Conservation (phyloP, 2,888 invertebrate genomes). For the Smittia sp. region DNA sequence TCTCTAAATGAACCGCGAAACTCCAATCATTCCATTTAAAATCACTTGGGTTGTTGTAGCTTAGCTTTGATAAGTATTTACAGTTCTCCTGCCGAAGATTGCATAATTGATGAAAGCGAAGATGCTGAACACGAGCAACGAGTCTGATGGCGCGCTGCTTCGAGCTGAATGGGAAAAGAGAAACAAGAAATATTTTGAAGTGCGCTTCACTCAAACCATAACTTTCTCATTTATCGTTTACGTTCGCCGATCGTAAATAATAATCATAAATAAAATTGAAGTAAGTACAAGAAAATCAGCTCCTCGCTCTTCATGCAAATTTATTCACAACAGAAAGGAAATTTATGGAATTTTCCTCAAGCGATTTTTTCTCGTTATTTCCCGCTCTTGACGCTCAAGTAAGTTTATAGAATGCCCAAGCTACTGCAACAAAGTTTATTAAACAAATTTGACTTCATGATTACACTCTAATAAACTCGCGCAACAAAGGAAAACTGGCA, state of each 20-base stretch:
- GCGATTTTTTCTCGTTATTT: neutral
- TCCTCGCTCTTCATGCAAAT: slow-evolving; percentile 6
- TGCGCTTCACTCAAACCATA: neutral
- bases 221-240: slow-evolving; percentile 7
- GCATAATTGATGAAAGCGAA: slow-evolving; percentile 15
- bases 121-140: neutral
- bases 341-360: neutral
- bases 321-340: neutral
- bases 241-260: neutral
- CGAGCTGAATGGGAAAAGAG: neutral
- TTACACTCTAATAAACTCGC: neutral
- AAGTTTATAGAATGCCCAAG: neutral
- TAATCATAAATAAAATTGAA: slow-evolving; percentile 15
- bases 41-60: neutral
- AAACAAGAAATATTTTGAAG: neutral
- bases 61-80: slow-evolving; percentile 11
- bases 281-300: slow-evolving; percentile 9
- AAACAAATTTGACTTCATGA: slow-evolving; percentile 13
- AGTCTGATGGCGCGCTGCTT: neutral
- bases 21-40: neutral
- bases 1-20: too few relatives aligned
- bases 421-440: neutral
- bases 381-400: neutral
- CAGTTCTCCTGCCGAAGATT: neutral
- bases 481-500: neutral